Percentiles rank a stretch among this genome's conserved stretches.
phyloP scores from a whole-genome alignment of 2,113 vertebrate genomes.

The Etheostoma spectabile region DNA sequence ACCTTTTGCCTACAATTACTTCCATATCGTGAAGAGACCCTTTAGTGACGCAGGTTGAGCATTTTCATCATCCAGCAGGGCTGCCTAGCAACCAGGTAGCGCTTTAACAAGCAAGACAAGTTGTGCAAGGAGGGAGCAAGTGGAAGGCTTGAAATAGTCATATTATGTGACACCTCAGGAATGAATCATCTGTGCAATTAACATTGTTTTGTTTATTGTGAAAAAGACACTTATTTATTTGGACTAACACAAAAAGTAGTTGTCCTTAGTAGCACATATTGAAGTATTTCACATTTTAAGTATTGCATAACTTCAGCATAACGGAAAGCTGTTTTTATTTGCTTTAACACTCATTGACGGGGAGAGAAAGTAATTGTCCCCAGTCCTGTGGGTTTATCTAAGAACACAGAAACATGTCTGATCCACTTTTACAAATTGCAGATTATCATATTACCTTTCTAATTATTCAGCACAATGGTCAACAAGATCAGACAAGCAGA shows the following conservation, averaged over 20 bases:
- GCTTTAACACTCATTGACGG: conserved; percentile 8
- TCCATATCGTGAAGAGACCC: conserved; percentile 21
- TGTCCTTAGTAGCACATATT: not conserved
- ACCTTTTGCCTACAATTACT: conserved; percentile 59
- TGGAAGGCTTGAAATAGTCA: conserved; percentile 23
- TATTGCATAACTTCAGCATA: not conserved
- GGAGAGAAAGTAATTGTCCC: conserved; percentile 11
- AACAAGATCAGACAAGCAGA: not conserved
- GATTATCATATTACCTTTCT: conserved; percentile 21
- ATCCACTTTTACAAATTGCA: conserved; percentile 29
- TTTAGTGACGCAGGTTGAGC: conserved; percentile 48
- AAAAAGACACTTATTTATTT: not conserved
- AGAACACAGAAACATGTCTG: conserved; percentile 18
- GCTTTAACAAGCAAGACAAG: conserved; percentile 38
- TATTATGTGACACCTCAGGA: not conserved
- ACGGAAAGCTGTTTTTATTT: conserved; percentile 16
- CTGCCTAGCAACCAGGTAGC: conserved; percentile 79
- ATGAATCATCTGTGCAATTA: not conserved
- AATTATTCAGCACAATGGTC: not conserved
- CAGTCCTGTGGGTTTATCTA: conserved; percentile 1
- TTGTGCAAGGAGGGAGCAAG: conserved; percentile 15
- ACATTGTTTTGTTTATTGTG: not conserved
- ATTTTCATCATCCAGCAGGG: conserved; percentile 44
- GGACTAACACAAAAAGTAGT: not conserved
- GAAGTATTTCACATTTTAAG: not conserved